Evolutionary conservation across 2,888 invertebrate species (phyloP), one percentile per base, ranked within the genome.

Genomic region (Zhengitettix transpicula): DNA sequence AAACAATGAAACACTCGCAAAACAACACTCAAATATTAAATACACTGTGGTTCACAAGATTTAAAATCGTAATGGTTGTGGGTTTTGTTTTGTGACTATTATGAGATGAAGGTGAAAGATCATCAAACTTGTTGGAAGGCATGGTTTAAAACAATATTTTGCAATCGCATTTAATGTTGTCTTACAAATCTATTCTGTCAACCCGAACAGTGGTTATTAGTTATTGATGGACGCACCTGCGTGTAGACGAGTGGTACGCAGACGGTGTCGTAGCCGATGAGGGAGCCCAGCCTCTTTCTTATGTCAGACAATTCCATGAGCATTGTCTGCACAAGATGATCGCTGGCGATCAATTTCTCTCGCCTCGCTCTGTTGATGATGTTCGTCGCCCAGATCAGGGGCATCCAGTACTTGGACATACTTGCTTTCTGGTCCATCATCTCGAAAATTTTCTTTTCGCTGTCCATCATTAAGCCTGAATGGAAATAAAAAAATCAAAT

Each of bases 381-480:
- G 71, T 91, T 91, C 9, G 91, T 90, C 52, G 92, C 92, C 93
- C 93, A 93, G 15, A 91, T 90, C 58, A 92, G 75, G 0, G 93
- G 93, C 87, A 93, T 89, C 92, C 92, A 93, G 71, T 92, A 93
- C 76, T 86, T 86, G 14, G 90, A 88, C 87, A 92, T 92, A 7
- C 88, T 64, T 12, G 89, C 89, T 71, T 91, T 90, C 14, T 84
- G 84, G 71, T 92, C 89, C 83, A 93, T 84, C 70, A 88, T 82
- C 71, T 93, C 92, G 71, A 93, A 90, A 58, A 93, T 90, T 72
- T 91, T 90, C 73, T 87, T 84, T 73, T 93, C 93, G 66, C 89
- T 90, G 70, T 92, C 90, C 77, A 91, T 80, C 89, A 93, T 89
- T 55, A 93, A 77, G 69, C 92, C 89, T 89, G 74, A 9, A 76